Evolutionary conservation across 1,140 invertebrate genomes (phyloP), one percentile per base, ranked within the genome.

Genomic region (Drosophila nebulosa): DNA sequence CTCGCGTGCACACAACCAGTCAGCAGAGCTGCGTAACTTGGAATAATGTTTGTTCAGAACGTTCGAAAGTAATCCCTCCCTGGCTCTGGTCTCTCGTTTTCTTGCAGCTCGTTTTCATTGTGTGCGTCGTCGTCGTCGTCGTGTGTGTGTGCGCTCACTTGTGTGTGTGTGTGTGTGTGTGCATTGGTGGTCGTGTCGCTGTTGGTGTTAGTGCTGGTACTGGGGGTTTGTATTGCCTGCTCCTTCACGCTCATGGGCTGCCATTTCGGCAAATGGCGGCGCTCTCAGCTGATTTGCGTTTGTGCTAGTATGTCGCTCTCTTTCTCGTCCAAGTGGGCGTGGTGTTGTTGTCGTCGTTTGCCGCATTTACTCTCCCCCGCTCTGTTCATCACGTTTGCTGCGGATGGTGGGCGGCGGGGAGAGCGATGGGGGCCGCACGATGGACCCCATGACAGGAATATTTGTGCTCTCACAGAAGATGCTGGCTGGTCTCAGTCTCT

Each of bases 231-330:
- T 67, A 24, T 53, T 39, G 60, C 27, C 18, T 22, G 60, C 51
- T 21, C 52, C 35, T 73, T 85, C 26, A 22, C 62, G 30, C 77
- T 60, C 42, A 27, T 27, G 51, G 27, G 9, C 52, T 10, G 32
- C 7, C 51, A 53, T 57, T 76, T 39, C 65, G 56, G 74, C 81
- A 86, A 86, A 86, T 86, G 81, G 81, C 81, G 81, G 78, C 75
- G 78, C 83, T 86, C 83, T 86, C 81, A 81, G 83, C 84, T 78
- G 78, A 84, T 78, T 86, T 62, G 67, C 60, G 74, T 74, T 68
- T 69, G n/a, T 39, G 58, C 24, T 27, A 64, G 55, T 86, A 79
- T 69, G 24, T 14, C 66, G 74, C 26, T 69, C 73, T 70, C 80
- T 62, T 74, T 85, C 69, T 75, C 51, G 14, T 72, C 51, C 62